phyloP scores from a whole-genome alignment of 2,888 invertebrate species.

The Metalampra italica region DNA sequence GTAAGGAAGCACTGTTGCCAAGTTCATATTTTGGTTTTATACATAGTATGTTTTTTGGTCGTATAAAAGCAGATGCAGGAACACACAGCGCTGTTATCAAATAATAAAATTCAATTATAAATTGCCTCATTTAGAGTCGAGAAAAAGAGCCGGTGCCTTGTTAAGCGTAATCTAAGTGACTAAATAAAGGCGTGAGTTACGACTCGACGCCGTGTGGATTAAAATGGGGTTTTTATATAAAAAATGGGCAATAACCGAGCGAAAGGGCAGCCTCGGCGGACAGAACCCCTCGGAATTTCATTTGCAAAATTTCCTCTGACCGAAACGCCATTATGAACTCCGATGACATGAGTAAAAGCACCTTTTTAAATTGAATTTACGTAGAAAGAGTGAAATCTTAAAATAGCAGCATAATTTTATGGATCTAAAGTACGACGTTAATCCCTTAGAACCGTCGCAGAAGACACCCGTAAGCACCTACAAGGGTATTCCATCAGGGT shows the following conservation, averaged over 20 bases:
- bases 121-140: conserved; percentile 20
- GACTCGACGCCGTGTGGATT: conserved; percentile 47
- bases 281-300: conserved; percentile 53
- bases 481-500: conserved; percentile 59
- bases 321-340: conserved; percentile 42
- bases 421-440: not conserved
- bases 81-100: conserved; percentile 19
- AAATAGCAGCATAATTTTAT: conserved; percentile 6
- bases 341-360: conserved; percentile 32
- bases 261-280: conserved; percentile 38
- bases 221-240: conserved; percentile 53
- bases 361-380: conserved; percentile 24
- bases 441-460: not conserved
- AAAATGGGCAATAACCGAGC: conserved; percentile 58
- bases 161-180: conserved; percentile 52
- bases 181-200: conserved; percentile 61
- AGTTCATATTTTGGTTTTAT: no score
- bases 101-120: conserved; percentile 15
- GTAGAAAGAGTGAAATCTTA: conserved; percentile 1
- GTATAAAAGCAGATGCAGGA: not conserved
- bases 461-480: conserved; percentile 32
- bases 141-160: conserved; percentile 38
- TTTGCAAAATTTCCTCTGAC: conserved; percentile 55
- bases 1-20: no score
- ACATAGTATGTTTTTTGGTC: not conserved